Evolutionary conservation across 1,140 invertebrate species (phyloP).

Genomic region (Drosophila persimilis): DNA sequence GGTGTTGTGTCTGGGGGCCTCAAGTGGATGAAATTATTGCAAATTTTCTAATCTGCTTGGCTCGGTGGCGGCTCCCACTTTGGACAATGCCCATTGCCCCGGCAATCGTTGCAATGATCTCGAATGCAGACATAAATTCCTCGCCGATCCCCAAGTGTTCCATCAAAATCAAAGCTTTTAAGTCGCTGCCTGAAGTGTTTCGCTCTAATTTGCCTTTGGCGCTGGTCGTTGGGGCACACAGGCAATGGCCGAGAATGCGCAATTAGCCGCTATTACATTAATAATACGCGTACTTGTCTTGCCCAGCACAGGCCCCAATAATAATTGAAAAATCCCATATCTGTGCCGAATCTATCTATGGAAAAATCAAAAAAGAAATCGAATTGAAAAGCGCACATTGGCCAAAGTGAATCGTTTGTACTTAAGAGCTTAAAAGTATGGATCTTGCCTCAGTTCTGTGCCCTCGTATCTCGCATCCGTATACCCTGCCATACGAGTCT

Average conservation of each 20-base stretch:
- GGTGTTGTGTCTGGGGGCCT: conserved; percentile 22
- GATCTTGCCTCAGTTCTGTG: conserved; percentile 16
- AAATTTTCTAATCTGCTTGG: conserved; percentile 51
- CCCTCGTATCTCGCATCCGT: conserved; percentile 1
- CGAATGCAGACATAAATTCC: conserved; percentile 63
- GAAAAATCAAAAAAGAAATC: conserved; percentile 60
- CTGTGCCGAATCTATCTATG: conserved; percentile 31
- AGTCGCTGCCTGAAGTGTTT: conserved; percentile 70
- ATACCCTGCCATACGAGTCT: background rate
- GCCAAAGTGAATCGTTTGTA: conserved; percentile 71
- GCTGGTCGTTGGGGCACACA: conserved; percentile 15
- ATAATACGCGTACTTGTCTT: conserved; percentile 76
- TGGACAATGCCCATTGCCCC: conserved; percentile 36
- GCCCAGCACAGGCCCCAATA: conserved; percentile 12
- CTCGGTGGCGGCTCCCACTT: conserved; percentile 37
- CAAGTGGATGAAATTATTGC: conserved; percentile 57
- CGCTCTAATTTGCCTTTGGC: conserved; percentile 68
- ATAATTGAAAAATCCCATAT: conserved; percentile 58
- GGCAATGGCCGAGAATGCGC: conserved; percentile 50
- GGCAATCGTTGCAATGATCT: conserved; percentile 60
- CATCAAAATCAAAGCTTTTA: conserved; percentile 79
- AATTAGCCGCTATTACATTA: conserved; percentile 79
- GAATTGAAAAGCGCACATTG: conserved; percentile 74
- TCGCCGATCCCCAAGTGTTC: conserved; percentile 57
- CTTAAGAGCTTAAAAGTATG: conserved; percentile 74